phyloP scores from a whole-genome alignment of 2,113 vertebrate species.

The Gobiocypris rarus region DNA sequence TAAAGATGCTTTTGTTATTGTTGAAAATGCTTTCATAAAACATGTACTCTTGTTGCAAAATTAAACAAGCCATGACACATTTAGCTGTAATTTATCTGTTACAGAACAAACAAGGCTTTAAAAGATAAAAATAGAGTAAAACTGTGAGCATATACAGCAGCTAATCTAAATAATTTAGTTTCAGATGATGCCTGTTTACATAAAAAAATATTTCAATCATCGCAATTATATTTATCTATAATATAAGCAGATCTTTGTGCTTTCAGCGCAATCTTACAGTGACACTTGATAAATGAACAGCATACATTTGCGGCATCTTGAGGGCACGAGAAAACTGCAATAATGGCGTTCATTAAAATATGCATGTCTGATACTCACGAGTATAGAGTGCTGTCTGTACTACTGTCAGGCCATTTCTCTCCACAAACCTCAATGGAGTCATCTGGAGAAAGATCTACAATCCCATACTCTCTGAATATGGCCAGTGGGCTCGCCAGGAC shows the following conservation, averaged over 20 bases:
- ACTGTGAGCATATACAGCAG: neutral
- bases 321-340: neutral
- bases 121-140: neutral
- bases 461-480: conserved; percentile 89
- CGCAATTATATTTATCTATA: neutral
- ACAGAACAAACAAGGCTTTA: neutral
- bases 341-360: conserved; percentile 19
- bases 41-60: neutral
- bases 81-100: neutral
- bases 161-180: neutral
- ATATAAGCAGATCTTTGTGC: neutral
- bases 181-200: neutral
- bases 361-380: conserved; percentile 42
- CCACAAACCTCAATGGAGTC: conserved; percentile 85
- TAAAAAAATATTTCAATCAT: neutral
- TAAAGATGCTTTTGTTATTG: neutral
- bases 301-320: neutral
- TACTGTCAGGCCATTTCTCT: conserved; percentile 88
- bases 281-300: conserved; percentile 15
- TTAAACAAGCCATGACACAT: neutral
- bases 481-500: conserved; percentile 90
- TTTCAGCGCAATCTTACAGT: neutral
- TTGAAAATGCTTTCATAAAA: conserved; percentile 1
- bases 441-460: conserved; percentile 81
- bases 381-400: conserved; percentile 84